A percentile compares a stretch with the other conserved stretches of the same genome.
These are phyloP conservation scores for Rhabdophis nuchalis DNA, from an alignment of 2,797 vertebrate species.

Conservation along the genomic window DNA sequence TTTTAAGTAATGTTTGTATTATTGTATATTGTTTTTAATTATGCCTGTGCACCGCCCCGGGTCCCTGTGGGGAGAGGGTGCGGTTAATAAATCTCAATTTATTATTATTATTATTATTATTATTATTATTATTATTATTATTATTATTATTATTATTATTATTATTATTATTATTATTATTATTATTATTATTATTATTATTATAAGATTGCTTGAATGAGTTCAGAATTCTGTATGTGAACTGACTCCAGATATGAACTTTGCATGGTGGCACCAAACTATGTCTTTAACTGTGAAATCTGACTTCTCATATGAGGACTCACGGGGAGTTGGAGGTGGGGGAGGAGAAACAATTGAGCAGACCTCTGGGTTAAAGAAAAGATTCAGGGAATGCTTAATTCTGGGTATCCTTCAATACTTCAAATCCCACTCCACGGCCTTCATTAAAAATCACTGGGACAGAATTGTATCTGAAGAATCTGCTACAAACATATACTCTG, in stretches of 20 bases:
- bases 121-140: too few species aligned
- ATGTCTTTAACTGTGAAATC: neutral
- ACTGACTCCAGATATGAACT: neutral
- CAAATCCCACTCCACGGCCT: neutral
- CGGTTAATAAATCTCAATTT: too few species aligned
- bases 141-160: too few species aligned
- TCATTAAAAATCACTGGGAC: neutral
- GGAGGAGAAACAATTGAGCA: neutral
- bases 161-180: too few species aligned
- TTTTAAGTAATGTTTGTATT: too few species aligned
- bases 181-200: too few species aligned
- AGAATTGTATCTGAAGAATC: neutral
- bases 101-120: too few species aligned
- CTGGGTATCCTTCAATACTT: neutral
- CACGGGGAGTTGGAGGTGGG: fast-evolving
- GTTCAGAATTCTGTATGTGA: neutral
- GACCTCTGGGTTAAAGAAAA: neutral
- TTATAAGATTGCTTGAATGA: neutral
- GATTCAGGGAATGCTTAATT: neutral
- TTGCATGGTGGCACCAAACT: neutral
- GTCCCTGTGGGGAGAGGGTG: too few species aligned
- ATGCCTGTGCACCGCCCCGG: too few species aligned
- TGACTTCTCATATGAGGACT: neutral
- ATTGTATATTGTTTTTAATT: too few species aligned
- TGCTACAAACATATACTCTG: neutral